Evolutionary conservation across 2,888 invertebrate genomes (phyloP).

Genomic region (Watsonalla cultraria): DNA sequence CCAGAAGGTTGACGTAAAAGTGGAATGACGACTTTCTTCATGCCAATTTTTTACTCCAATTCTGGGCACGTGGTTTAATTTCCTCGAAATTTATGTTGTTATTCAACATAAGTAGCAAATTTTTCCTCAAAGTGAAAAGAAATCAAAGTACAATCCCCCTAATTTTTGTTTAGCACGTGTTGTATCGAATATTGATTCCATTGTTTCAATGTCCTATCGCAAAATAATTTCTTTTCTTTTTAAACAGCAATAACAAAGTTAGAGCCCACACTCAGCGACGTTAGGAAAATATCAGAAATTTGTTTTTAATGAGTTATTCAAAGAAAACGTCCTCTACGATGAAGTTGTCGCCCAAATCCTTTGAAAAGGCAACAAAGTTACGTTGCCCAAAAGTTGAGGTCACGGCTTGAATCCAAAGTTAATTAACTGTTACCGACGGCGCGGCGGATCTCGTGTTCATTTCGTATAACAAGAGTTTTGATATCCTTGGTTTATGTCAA

Average conservation of each 20-base stretch:
- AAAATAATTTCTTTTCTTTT: slow-evolving; percentile 21
- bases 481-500: slow-evolving; percentile 17
- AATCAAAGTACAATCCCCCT: no score
- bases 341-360: slow-evolving; percentile 39
- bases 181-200: neutral
- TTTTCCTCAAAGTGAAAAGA: no score
- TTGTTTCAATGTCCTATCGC: slow-evolving; percentile 17
- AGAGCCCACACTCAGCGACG: slow-evolving; percentile 16
- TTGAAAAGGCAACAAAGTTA: slow-evolving; percentile 50
- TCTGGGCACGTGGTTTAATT: no score
- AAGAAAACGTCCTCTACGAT: slow-evolving; percentile 40
- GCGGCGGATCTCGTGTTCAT: slow-evolving; percentile 28
- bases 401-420: slow-evolving; percentile 51
- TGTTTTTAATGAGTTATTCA: slow-evolving; percentile 52
- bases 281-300: slow-evolving; percentile 35
- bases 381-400: slow-evolving; percentile 45
- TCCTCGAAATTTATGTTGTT: no score
- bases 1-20: no score
- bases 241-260: slow-evolving; percentile 20
- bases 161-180: neutral
- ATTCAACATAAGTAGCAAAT: no score
- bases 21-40: no score
- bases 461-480: slow-evolving; percentile 32
- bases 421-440: slow-evolving; percentile 42
- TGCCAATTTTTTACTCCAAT: no score